A percentile compares a stretch with the other conserved stretches of the same genome.
Evolutionary conservation across 2,113 vertebrate species (phyloP).

Genomic region (Gavia stellata): DNA sequence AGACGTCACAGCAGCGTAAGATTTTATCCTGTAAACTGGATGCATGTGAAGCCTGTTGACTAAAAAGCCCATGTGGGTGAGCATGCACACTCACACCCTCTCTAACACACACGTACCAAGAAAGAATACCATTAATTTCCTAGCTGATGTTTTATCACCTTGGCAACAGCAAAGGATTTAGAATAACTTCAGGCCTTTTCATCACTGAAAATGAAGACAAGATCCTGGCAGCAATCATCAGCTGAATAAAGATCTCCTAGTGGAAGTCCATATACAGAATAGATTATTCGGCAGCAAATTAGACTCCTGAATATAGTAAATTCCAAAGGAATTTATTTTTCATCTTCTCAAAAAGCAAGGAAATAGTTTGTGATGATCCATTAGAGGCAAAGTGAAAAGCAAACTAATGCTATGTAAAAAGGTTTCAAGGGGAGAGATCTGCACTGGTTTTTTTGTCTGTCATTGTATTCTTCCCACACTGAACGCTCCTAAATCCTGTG

Average conservation of each 20-base stretch:
- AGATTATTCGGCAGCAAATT: background rate
- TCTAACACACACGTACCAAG: background rate
- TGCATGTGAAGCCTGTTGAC: background rate
- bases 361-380: background rate
- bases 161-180: constrained; percentile 16
- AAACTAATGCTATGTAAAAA: background rate
- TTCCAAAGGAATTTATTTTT: background rate
- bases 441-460: background rate
- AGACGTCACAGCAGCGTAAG: background rate
- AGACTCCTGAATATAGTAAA: background rate
- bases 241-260: background rate
- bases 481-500: background rate
- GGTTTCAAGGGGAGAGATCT: background rate
- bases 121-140: background rate
- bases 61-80: background rate
- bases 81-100: background rate
- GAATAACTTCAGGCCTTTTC: constrained; percentile 2
- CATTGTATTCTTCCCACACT: background rate
- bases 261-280: background rate
- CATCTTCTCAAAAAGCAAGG: background rate
- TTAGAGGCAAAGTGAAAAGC: background rate
- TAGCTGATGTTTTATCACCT: constrained; percentile 10
- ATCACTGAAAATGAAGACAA: constrained; percentile 1
- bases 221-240: background rate
- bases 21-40: background rate